Evolutionary conservation across 2,113 vertebrate species (phyloP).

Genomic region (Terrapene triunguis): DNA sequence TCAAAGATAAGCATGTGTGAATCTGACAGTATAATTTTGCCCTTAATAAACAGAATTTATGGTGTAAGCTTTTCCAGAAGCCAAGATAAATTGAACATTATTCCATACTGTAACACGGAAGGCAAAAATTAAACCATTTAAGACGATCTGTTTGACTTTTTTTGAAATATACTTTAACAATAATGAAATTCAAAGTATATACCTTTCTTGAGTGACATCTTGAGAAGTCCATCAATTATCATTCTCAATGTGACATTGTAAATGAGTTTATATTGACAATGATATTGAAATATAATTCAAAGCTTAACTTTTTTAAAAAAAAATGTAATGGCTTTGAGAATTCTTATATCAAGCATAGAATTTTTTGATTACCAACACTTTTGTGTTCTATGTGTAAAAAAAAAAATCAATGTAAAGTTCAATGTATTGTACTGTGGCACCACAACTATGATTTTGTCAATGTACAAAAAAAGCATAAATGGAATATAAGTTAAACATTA

Average conservation of each 20-base stretch:
- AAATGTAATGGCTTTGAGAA: neutral
- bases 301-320: neutral
- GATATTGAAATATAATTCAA: slow-evolving; percentile 36
- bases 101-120: slow-evolving; percentile 47
- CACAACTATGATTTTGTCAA: neutral
- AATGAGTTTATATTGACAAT: slow-evolving; percentile 45
- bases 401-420: neutral
- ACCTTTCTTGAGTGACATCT: slow-evolving; percentile 37
- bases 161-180: slow-evolving; percentile 47
- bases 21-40: slow-evolving; percentile 65
- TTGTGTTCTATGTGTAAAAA: neutral
- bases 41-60: slow-evolving; percentile 67
- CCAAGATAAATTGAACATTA: slow-evolving; percentile 65
- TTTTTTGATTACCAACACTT: neutral
- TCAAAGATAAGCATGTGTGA: slow-evolving; percentile 47
- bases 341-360: neutral
- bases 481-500: slow-evolving; percentile 23
- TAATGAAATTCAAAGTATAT: slow-evolving; percentile 53
- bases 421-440: neutral
- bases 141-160: slow-evolving; percentile 51
- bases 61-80: slow-evolving; percentile 45
- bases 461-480: neutral
- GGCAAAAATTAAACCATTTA: slow-evolving; percentile 54
- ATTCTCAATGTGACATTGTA: slow-evolving; percentile 38
- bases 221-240: slow-evolving; percentile 53